Evolutionary conservation across 2,888 invertebrate species (phyloP), one percentile per base, ranked within the genome.

Genomic region (Conchocele bisecta): DNA sequence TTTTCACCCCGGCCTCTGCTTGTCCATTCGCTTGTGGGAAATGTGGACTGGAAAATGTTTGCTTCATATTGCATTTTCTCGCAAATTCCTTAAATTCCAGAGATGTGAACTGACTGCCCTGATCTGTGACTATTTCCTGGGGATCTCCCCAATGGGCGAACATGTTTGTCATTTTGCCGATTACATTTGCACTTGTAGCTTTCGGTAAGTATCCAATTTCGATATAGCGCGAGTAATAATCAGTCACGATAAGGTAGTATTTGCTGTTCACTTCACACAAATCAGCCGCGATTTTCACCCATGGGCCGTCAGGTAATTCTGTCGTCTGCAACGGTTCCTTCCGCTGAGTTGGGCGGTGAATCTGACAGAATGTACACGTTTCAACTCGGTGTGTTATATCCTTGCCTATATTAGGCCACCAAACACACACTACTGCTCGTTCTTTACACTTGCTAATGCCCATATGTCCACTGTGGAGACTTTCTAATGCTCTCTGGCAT

Each of bases 391-490:
- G 11, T 15, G 67, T 20, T 9, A 80, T 67, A 13, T 72, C 65
- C 3, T 15, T 41, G 9, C 50, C 41, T 15, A 80, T 51, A 2
- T 46, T 26, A 11, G 78, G 78, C 76, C 79, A 81, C 66, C 67
- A 83, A 9, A 80, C 72, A 7, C 56, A 35, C 11, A 29, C n/a
- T 5, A 48, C 37, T 11, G 46, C 46, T 20, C 22, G 46, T 13
- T 66, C 68, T 22, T 58, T 59, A 50, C 70, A 72, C 42, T 81
- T 76, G 13, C 39, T 68, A n/a, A 75, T 44, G 3, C 79, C 77
- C 41, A 60, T 51, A 41, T 81, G 81, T 4, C 81, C 79, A 5
- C 69, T 59, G 44, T 79, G 79, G 6, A 81, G 57, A n/a, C 26
- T 29, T 17, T 58, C 41, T 26, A 79, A n/a, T n/a, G n/a, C n/a